phyloP scores from a whole-genome alignment of 2,888 invertebrate species.

The Brassicogethes aeneus region DNA sequence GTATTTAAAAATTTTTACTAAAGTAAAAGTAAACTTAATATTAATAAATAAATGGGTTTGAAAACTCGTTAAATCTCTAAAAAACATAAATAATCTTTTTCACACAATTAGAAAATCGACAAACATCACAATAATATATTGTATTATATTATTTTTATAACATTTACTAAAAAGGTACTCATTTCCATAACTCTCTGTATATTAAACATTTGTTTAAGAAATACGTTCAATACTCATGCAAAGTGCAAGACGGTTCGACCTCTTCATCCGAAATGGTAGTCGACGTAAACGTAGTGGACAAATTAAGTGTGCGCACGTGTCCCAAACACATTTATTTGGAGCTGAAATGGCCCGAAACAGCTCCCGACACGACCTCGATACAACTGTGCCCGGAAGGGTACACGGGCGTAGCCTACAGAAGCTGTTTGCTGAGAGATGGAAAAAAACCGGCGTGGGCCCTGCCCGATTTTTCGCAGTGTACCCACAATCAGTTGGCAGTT shows the following conservation, averaged over 20 bases:
- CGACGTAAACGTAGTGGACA: slow-evolving; percentile 57
- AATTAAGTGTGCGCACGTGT: slow-evolving; percentile 50
- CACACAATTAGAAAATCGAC: too few relatives aligned
- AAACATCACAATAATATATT: too few relatives aligned
- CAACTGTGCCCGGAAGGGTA: slow-evolving; percentile 51
- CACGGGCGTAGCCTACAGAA: slow-evolving; percentile 44
- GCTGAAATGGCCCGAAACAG: slow-evolving; percentile 58
- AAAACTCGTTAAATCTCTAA: too few relatives aligned
- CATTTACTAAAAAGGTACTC: too few relatives aligned
- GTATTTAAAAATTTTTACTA: too few relatives aligned
- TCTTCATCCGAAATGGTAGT: slow-evolving; percentile 49
- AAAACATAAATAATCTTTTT: too few relatives aligned
- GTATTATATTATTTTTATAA: too few relatives aligned
- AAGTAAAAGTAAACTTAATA: too few relatives aligned
- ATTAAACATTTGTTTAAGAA: too few relatives aligned
- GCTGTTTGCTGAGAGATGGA: slow-evolving; percentile 51
- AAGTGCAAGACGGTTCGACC: slow-evolving; percentile 44
- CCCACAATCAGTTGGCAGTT: slow-evolving; percentile 25
- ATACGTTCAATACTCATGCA: slow-evolving; percentile 59
- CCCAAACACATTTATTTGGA: slow-evolving; percentile 48
- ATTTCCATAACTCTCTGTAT: too few relatives aligned
- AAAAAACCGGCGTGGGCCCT: slow-evolving; percentile 63
- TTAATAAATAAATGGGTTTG: too few relatives aligned
- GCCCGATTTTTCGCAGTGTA: slow-evolving; percentile 69
- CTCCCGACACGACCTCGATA: slow-evolving; percentile 63